Evolutionary conservation across 2,113 vertebrate genomes (phyloP).

Genomic region (Stegastes partitus): DNA sequence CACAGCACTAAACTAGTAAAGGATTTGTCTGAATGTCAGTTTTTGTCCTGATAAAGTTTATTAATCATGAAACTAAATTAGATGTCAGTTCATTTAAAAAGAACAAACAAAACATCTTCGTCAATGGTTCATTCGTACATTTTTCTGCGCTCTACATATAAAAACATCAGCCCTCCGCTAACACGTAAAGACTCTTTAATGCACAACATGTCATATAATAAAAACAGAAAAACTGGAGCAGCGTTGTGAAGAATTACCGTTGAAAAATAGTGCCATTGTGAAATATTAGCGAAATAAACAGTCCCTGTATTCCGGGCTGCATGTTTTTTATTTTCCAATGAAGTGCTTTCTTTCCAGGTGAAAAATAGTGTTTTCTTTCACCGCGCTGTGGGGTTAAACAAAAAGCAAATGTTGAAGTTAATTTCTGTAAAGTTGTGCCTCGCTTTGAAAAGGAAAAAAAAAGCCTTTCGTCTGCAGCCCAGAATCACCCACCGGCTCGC

Average conservation of each 20-base stretch:
- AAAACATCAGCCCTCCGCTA: constrained; percentile 15
- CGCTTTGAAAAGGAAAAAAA: constrained; percentile 79
- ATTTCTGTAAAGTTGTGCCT: constrained; percentile 69
- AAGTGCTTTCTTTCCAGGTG: constrained; percentile 50
- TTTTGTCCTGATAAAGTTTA: too few relatives aligned
- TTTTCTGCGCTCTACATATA: not conserved
- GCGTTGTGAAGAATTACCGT: constrained; percentile 44
- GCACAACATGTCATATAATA: constrained; percentile 44
- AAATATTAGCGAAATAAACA: constrained; percentile 73
- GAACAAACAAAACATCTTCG: not conserved
- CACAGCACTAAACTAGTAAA: too few relatives aligned
- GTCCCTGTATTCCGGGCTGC: constrained; percentile 43
- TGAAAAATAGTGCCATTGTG: constrained; percentile 61
- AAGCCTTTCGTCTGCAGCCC: constrained; percentile 52
- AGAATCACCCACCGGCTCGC: constrained; percentile 64
- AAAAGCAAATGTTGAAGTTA: constrained; percentile 73
- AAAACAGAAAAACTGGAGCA: constrained; percentile 39
- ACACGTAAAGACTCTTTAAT: constrained; percentile 24
- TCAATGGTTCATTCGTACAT: too few relatives aligned
- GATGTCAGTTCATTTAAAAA: too few relatives aligned
- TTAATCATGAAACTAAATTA: too few relatives aligned
- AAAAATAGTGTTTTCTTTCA: constrained; percentile 64
- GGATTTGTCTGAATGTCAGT: too few relatives aligned
- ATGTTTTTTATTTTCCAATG: constrained; percentile 29
- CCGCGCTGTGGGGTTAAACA: constrained; percentile 64